Conservation (phyloP, 2,797 vertebrate genomes). For the Bradypodion pumilum region DNA sequence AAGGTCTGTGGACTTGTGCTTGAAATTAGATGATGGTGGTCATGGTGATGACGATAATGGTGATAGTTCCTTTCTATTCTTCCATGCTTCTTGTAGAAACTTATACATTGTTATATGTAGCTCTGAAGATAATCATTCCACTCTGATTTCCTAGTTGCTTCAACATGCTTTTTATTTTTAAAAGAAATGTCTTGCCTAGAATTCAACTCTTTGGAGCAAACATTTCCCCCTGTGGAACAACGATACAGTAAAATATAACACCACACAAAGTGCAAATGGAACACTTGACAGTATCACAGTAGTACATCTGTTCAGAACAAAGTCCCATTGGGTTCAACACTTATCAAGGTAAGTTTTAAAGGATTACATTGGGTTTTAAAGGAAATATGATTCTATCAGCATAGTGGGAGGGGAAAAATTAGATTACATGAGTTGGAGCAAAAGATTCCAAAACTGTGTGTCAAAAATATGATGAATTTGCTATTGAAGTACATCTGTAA, state of each 20-base stretch:
- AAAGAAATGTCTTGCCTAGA: neutral
- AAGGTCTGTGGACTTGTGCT: too few relatives aligned
- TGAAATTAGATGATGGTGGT: neutral
- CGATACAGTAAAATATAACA: neutral
- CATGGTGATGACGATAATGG: neutral
- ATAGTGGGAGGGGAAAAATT: neutral
- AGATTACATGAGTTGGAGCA: neutral
- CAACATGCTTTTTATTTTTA: neutral
- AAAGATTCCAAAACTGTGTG: neutral
- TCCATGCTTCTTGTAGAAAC: neutral
- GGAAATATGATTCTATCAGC: too few relatives aligned
- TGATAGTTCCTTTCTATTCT: neutral
- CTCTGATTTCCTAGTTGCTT: neutral
- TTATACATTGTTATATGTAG: neutral
- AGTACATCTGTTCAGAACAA: neutral
- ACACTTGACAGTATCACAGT: neutral
- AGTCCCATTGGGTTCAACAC: neutral
- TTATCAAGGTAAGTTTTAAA: neutral
- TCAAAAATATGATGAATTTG: constrained; percentile 1
- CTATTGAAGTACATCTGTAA: neutral
- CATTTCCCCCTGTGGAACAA: neutral
- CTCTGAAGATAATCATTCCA: neutral
- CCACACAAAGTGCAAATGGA: neutral
- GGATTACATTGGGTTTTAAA: neutral
- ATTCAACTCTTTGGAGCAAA: neutral